A percentile compares a stretch with the other conserved stretches of the same genome.
phyloP scores from a whole-genome alignment of 2,797 vertebrate genomes.

The Hirundo rustica region DNA sequence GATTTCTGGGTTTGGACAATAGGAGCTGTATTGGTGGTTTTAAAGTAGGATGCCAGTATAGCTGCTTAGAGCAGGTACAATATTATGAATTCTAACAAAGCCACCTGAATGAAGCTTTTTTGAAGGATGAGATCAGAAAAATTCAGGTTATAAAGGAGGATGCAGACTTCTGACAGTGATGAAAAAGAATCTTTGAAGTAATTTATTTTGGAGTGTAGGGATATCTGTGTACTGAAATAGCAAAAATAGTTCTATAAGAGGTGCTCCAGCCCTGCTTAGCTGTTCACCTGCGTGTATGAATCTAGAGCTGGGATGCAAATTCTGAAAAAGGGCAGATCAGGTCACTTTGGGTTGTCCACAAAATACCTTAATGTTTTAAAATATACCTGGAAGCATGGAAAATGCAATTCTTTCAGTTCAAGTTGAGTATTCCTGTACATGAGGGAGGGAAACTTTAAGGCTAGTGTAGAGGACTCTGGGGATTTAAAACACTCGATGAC shows the following conservation, averaged over 20 bases:
- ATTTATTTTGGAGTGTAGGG: neutral
- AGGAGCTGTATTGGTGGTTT: neutral
- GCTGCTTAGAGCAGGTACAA: neutral
- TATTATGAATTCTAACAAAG: neutral
- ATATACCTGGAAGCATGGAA: neutral
- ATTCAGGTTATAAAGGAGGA: neutral
- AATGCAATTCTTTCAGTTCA: neutral
- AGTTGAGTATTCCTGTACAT: neutral
- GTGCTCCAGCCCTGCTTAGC: neutral
- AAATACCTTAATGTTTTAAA: neutral
- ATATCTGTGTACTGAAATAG: neutral
- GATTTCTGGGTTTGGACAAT: neutral
- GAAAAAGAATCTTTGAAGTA: neutral
- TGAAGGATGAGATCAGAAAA: neutral
- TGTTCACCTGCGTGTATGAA: neutral
- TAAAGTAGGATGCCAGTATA: neutral
- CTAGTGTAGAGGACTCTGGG: neutral
- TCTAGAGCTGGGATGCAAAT: neutral
- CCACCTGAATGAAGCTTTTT: neutral
- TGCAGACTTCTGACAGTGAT: neutral
- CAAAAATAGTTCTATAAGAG: neutral
- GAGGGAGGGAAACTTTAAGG: neutral
- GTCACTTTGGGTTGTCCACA: neutral
- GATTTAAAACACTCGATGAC: neutral
- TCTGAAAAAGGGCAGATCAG: neutral